Evolutionary conservation across 2,113 vertebrate genomes (phyloP).

Genomic region (Halichoeres trimaculatus): DNA sequence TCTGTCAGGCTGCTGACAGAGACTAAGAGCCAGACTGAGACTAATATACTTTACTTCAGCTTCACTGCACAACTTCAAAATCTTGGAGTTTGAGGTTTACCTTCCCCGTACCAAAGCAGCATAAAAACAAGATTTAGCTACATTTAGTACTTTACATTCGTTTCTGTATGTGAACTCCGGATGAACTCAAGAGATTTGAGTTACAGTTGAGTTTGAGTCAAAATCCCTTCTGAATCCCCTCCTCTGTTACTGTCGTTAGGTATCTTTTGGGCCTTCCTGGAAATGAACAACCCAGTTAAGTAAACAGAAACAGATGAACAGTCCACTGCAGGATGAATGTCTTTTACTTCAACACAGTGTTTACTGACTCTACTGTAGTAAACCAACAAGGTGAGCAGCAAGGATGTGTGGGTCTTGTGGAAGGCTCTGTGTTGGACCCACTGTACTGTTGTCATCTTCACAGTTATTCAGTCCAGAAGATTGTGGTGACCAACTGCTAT

Average conservation of each 20-base stretch:
- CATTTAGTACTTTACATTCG: neutral
- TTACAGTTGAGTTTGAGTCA: neutral
- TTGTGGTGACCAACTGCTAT: neutral
- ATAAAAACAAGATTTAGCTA: neutral
- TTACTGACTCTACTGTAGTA: neutral
- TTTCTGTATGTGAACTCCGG: neutral
- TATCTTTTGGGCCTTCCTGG: neutral
- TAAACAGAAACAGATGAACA: neutral
- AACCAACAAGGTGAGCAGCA: neutral
- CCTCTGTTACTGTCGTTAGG: neutral
- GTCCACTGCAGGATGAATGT: neutral
- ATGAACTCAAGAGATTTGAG: neutral
- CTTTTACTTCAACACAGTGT: neutral
- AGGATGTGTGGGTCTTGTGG: neutral
- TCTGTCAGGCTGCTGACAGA: slow-evolving; percentile 16
- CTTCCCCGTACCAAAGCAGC: neutral
- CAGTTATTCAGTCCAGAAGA: neutral
- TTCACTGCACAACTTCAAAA: neutral
- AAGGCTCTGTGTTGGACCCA: neutral
- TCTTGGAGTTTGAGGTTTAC: neutral
- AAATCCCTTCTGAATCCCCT: neutral
- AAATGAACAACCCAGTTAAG: neutral
- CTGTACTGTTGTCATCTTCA: neutral
- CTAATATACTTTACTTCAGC: neutral
- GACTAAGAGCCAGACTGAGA: neutral